Conservation (phyloP, 1,140 invertebrate genomes). For the Brachionus sp. region DNA sequence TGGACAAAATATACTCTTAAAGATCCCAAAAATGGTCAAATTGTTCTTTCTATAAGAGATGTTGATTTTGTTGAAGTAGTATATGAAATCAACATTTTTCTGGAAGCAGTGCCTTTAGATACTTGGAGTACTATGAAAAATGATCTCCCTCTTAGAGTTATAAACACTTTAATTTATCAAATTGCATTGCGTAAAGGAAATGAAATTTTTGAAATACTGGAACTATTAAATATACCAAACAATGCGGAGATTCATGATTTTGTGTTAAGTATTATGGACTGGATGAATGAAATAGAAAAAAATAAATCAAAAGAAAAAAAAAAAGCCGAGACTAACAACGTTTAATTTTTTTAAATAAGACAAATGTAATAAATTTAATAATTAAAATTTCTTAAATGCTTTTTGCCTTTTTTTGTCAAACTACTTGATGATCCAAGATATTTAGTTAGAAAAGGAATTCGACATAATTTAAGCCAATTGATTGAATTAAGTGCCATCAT, state of each 20-base stretch:
- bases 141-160: background rate
- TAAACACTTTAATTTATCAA: background rate
- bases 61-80: background rate
- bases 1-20: background rate
- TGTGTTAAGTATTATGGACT: constrained; percentile 8
- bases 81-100: background rate
- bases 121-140: background rate
- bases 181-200: background rate
- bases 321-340: background rate
- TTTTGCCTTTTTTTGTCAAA: background rate
- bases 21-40: background rate
- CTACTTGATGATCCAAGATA: background rate
- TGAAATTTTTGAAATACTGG: background rate
- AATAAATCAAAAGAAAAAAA: background rate
- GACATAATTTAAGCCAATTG: background rate
- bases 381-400: background rate
- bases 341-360: no score
- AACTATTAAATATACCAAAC: background rate
- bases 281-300: background rate
- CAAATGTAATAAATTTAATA: no score
- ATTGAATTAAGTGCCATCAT: background rate
- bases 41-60: background rate
- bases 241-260: constrained; percentile 12
- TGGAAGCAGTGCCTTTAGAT: background rate
- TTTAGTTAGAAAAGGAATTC: background rate